phyloP scores from a whole-genome alignment of 2,113 vertebrate genomes.

The Limnothrissa miodon region DNA sequence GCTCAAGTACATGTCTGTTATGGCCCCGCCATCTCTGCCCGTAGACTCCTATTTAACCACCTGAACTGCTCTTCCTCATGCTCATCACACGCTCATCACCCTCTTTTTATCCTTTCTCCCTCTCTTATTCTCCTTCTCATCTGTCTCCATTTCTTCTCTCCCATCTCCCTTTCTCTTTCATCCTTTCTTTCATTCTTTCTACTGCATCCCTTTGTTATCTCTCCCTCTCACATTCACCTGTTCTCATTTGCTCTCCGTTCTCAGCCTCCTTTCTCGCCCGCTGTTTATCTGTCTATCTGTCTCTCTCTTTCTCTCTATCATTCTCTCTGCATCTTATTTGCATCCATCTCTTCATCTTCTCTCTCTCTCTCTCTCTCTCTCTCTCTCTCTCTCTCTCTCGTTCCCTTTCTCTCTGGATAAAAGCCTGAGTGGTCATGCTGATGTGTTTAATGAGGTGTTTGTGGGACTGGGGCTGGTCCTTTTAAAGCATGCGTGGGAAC shows the following conservation, averaged over 20 bases:
- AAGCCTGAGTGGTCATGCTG: background rate
- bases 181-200: background rate
- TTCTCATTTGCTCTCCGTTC: slow-evolving; percentile 20
- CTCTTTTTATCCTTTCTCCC: background rate
- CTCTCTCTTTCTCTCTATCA: background rate
- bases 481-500: background rate
- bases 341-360: background rate
- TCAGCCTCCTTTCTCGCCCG: background rate
- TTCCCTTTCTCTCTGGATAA: background rate
- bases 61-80: background rate
- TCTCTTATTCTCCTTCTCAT: background rate
- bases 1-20: slow-evolving; percentile 53
- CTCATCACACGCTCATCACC: too few species aligned
- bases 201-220: background rate
- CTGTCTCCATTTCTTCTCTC: background rate
- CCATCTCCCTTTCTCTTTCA: background rate
- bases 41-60: slow-evolving; percentile 3
- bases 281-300: slow-evolving; percentile 17
- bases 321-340: too few species aligned
- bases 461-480: background rate
- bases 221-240: slow-evolving; percentile 23
- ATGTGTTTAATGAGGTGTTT: background rate
- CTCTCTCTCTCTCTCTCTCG: slow-evolving; percentile 24
- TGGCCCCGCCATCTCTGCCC: slow-evolving; percentile 31
- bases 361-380: background rate